Conservation (phyloP, 1,140 invertebrate species). For the Latrodectus geometricus region DNA sequence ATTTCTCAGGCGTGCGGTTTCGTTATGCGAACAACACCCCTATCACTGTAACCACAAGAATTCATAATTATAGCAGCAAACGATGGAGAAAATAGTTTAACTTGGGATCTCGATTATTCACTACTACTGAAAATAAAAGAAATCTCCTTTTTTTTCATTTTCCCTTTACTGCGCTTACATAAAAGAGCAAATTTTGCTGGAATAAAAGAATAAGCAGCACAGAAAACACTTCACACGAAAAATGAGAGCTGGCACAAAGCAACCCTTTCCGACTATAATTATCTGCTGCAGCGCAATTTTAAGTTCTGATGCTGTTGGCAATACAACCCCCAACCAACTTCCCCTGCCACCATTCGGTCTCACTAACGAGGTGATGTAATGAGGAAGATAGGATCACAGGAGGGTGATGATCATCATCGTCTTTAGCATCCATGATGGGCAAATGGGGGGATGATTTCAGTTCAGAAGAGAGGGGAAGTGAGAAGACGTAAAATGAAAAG, state of each 20-base stretch:
- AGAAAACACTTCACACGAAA: not conserved
- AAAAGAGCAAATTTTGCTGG: not conserved
- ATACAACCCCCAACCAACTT: not conserved
- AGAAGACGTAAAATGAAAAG: conserved; percentile 2
- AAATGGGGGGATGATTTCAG: no score
- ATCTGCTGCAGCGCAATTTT: not conserved
- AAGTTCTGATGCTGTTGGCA: conserved; percentile 11
- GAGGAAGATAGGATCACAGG: not conserved
- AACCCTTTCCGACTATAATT: conserved; percentile 7
- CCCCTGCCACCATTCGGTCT: not conserved
- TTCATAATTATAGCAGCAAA: not conserved
- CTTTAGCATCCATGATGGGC: conserved; percentile 1
- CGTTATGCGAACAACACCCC: not conserved
- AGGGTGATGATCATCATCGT: not conserved
- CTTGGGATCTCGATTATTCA: not conserved
- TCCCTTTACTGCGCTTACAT: not conserved
- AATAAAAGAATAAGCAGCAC: not conserved
- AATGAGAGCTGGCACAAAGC: not conserved
- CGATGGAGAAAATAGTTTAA: not conserved
- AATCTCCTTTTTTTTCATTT: not conserved
- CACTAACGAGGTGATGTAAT: conserved; percentile 32
- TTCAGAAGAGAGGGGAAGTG: not conserved
- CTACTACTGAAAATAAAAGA: not conserved
- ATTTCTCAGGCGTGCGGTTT: not conserved
- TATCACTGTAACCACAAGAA: not conserved